Conservation (phyloP, 2,113 vertebrate species). For the Lepidothrix coronata region DNA sequence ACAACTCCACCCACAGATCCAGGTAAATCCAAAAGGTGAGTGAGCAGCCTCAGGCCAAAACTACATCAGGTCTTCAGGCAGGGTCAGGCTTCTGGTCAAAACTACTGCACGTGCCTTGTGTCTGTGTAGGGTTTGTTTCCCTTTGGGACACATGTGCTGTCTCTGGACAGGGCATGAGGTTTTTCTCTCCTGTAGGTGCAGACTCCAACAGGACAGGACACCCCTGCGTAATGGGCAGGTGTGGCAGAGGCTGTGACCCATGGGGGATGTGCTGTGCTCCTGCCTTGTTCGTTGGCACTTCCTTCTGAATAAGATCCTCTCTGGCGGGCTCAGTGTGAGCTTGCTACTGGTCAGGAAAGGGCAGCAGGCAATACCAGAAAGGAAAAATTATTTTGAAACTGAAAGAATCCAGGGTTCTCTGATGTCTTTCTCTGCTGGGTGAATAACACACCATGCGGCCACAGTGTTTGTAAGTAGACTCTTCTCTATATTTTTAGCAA, state of each 20-base stretch:
- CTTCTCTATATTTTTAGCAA: constrained; percentile 62
- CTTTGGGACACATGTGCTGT: accelerated
- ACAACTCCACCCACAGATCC: background rate
- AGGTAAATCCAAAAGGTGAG: background rate
- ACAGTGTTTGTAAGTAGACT: constrained; percentile 27
- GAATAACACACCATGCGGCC: background rate
- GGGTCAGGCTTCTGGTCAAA: background rate
- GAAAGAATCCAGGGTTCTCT: background rate
- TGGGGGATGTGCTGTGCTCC: accelerated
- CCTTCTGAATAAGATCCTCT: background rate
- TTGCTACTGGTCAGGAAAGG: background rate
- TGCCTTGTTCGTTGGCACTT: accelerated
- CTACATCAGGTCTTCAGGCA: background rate
- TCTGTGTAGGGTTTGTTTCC: background rate
- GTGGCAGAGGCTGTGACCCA: background rate
- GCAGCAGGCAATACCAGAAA: background rate
- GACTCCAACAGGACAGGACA: background rate
- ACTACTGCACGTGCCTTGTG: background rate
- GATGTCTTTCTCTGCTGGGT: background rate
- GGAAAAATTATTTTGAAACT: background rate
- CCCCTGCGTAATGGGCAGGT: background rate
- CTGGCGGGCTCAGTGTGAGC: background rate
- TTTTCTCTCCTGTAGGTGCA: background rate
- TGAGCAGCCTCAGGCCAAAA: background rate
- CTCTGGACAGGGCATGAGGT: background rate